phyloP scores from a whole-genome alignment of 2,888 invertebrate species.

The Drosophila melanocephala region DNA sequence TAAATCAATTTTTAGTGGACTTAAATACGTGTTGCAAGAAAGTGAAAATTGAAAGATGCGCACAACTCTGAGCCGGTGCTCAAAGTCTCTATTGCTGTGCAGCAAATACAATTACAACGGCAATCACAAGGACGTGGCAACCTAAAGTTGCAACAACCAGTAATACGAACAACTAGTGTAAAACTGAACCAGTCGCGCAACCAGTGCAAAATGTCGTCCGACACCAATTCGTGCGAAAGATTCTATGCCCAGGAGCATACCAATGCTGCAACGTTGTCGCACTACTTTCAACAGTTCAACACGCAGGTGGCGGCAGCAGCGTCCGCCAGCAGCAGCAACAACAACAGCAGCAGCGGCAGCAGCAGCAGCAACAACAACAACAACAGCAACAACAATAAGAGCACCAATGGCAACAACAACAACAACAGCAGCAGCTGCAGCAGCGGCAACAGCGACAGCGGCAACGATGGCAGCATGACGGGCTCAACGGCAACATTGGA shows the following conservation, averaged over 20 bases:
- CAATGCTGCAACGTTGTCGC: conserved; percentile 77
- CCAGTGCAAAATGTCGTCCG: conserved; percentile 67
- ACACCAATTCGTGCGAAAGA: conserved; percentile 78
- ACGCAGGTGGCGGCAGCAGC: conserved; percentile 76
- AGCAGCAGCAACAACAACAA: conserved; percentile 46
- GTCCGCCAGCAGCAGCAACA: conserved; percentile 46
- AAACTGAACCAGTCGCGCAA: conserved; percentile 5
- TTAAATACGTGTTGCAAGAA: conserved; percentile 17
- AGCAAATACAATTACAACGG: conserved; percentile 60
- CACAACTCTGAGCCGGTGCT: conserved; percentile 51
- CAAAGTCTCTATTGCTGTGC: conserved; percentile 52
- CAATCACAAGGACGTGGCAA: conserved; percentile 68
- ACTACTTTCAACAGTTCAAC: conserved; percentile 83
- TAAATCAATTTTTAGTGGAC: neutral
- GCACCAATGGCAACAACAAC: conserved; percentile 19
- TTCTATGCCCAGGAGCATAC: conserved; percentile 83
- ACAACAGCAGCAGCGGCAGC: conserved; percentile 50
- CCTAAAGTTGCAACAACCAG: conserved; percentile 36
- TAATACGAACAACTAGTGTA: neutral
- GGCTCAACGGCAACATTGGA: conserved; percentile 51
- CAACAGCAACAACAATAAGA: conserved; percentile 40
- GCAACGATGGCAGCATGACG: conserved; percentile 64
- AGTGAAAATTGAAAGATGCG: conserved; percentile 62
- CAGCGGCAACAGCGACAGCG: conserved; percentile 64
- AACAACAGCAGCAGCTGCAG: conserved; percentile 48